These are phyloP conservation scores for Prionailurus viverrinus DNA, from an alignment of 2,113 vertebrate species.

Conservation along the genomic window DNA sequence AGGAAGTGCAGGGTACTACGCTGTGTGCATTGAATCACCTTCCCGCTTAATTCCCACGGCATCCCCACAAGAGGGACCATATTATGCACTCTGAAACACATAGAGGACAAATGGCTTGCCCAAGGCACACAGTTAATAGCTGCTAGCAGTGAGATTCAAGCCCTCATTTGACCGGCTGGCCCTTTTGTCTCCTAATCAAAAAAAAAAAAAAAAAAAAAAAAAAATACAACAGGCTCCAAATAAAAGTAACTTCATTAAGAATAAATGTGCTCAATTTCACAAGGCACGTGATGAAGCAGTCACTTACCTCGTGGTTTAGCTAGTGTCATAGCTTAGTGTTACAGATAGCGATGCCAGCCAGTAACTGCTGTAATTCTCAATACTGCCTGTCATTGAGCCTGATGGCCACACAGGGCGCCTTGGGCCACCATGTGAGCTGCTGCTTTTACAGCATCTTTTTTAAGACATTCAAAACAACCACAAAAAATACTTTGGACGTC, in stretches of 20 bases:
- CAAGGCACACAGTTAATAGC: neutral
- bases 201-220: neutral
- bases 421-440: neutral
- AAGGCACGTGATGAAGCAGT: neutral
- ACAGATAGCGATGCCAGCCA: neutral
- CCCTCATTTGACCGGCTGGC: neutral
- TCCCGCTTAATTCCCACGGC: neutral
- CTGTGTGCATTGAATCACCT: fast-evolving
- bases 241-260: neutral
- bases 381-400: neutral
- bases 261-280: neutral
- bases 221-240: neutral
- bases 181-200: neutral
- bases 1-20: fast-evolving
- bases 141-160: neutral
- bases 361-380: neutral
- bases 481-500: neutral
- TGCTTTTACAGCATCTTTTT: neutral
- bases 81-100: neutral
- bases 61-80: neutral
- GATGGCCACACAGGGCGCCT: neutral
- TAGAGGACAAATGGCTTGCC: neutral
- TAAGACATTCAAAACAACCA: neutral
- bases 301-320: neutral
- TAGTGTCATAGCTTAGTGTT: neutral